Base-by-base conservation (phyloP, 2,797 vertebrate genomes). In the Clamator glandarius region DNA sequence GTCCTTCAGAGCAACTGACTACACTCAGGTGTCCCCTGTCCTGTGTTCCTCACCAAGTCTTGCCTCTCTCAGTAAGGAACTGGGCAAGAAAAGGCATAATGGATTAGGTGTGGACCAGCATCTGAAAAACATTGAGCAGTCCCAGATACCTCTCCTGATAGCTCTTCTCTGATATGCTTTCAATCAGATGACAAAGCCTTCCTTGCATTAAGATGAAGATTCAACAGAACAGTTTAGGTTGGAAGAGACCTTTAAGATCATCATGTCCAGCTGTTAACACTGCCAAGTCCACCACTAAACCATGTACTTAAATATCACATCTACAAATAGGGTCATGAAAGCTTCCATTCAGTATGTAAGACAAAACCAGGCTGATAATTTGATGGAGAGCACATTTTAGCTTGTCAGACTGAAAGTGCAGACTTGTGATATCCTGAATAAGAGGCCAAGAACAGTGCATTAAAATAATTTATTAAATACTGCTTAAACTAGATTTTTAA, bases 351-450 rank as follows among this genome's bases (percentile, higher is more conserved):
- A n/a, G 44, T 1, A 15, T 11, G 15, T 7, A 5, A 62, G 55
- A 11, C 44, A 74, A 68, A 87, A 51, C 39, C 11, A 4, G 87
- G 81, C 81, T 74, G 75, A 26, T 87, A n/a, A 92, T 95, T 93
- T 89, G 64, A 51, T 55, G 78, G 62, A 33, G 33, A 90, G 64
- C 57, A 51, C 68, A 70, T 87, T 66, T 82, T 13, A 77, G 50
- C 64, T 73, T 36, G 52, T 87, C 75, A 79, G 39, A 15, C 55
- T 57, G 67, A 42, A 91, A 70, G 78, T 23, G 78, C 68, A 58
- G 86, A 94, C 70, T 94, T 95, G 92, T 74, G 92, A 95, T 84
- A 89, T 87, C 89, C 94, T 90, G 84, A 67, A 84, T 78, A 68
- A 94, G 64, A 42, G 68, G 84, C 89, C 93, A 93, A 59, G 21